A percentile compares a stretch with the other conserved stretches of the same genome.
phyloP scores from a whole-genome alignment of 2,888 invertebrate genomes.

The Lepidonotus clava region DNA sequence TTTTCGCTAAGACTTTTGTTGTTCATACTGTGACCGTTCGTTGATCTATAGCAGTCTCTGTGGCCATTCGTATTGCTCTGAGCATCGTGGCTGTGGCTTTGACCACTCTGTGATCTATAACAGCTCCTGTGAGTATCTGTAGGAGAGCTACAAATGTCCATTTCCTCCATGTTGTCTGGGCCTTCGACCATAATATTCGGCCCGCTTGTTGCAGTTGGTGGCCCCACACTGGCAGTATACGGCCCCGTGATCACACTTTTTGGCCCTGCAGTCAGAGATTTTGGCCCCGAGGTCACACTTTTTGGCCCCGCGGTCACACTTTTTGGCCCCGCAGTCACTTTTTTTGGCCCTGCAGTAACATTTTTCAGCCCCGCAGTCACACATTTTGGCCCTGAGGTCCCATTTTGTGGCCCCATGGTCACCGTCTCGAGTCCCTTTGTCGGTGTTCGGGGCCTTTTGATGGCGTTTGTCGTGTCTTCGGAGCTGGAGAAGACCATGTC shows the following conservation, averaged over 20 bases:
- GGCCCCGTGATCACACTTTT: neutral
- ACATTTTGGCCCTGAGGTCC: neutral
- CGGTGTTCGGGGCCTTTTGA: constrained; percentile 10
- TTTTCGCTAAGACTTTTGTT: no score
- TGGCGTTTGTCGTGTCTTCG: constrained; percentile 9
- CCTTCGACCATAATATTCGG: no score
- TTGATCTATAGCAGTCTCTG: no score
- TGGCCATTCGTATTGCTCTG: no score
- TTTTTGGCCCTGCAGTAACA: neutral
- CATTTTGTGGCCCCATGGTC: neutral
- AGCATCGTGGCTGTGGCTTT: no score
- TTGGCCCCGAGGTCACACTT: neutral
- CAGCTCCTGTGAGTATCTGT: no score
- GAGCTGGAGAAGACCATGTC: neutral
- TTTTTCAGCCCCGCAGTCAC: neutral
- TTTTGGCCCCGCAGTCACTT: neutral
- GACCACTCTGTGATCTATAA: no score
- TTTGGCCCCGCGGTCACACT: neutral
- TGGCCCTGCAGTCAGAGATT: neutral
- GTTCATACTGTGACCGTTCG: no score
- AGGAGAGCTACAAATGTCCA: no score
- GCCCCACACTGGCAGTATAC: no score
- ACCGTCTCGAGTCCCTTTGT: neutral
- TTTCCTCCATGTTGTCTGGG: no score
- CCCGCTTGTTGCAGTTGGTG: no score